Conservation (phyloP, 2,113 vertebrate species). For the Mormyrus lacerda region DNA sequence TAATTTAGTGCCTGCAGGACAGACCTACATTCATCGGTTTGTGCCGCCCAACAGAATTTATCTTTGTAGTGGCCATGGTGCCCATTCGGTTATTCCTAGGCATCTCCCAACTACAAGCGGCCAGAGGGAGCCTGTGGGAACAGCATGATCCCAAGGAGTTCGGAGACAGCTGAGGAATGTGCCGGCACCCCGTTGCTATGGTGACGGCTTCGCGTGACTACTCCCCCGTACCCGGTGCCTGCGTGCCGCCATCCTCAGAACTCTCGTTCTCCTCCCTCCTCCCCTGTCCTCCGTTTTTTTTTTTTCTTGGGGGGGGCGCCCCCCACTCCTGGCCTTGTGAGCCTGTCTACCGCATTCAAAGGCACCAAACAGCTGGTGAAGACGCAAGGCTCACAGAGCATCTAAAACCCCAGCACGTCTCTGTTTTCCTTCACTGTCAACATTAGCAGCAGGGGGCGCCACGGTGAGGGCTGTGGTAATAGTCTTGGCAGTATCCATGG, state of each 20-base stretch:
- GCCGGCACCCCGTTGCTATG: slow-evolving; percentile 6
- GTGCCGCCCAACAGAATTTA: not conserved
- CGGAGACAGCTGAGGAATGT: slow-evolving; percentile 12
- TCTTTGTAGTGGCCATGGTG: not conserved
- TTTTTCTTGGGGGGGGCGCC: not conserved
- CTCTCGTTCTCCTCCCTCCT: not conserved
- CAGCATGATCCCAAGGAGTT: not conserved
- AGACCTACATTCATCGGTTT: not conserved
- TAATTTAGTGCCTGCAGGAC: not conserved
- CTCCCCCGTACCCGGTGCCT: not conserved
- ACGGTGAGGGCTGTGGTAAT: not conserved
- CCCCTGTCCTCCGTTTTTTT: not conserved
- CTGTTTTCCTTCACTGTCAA: not conserved
- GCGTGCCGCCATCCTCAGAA: not conserved
- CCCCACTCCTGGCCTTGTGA: not conserved
- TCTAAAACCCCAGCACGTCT: not conserved
- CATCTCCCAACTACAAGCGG: not conserved
- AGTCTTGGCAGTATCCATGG: not conserved
- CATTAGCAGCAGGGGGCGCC: not conserved
- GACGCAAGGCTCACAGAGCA: not conserved
- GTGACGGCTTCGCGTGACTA: slow-evolving; percentile 13
- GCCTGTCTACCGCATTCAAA: not conserved
- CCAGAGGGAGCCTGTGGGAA: not conserved
- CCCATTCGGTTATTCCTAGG: not conserved
- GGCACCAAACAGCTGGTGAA: not conserved